Evolutionary conservation across 1,140 invertebrate genomes (phyloP).

Genomic region (Zaprionus lachaisei): DNA sequence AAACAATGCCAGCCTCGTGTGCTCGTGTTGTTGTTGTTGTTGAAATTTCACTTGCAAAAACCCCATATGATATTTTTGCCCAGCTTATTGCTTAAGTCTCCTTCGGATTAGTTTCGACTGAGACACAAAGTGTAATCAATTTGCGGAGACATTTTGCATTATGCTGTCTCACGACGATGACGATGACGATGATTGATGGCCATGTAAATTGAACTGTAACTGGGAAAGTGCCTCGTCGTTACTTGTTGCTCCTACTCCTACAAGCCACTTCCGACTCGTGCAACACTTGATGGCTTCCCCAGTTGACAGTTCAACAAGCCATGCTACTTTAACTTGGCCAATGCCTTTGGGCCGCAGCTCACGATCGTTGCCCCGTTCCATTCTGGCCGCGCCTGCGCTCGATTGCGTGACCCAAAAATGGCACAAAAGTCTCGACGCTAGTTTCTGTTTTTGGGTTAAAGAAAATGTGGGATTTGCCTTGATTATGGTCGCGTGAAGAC

Average conservation of each 20-base stretch:
- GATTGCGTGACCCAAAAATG: slow-evolving; percentile 50
- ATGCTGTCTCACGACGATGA: background rate
- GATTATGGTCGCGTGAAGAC: slow-evolving; percentile 23
- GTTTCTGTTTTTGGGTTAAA: slow-evolving; percentile 18
- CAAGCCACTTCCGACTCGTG: slow-evolving; percentile 50
- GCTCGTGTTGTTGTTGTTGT: slow-evolving; percentile 22
- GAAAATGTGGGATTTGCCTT: slow-evolving; percentile 44
- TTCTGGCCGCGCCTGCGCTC: slow-evolving; percentile 22
- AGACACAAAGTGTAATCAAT: slow-evolving; percentile 74
- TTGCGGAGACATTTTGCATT: slow-evolving; percentile 55
- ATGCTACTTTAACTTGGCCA: slow-evolving; percentile 11
- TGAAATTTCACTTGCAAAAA: slow-evolving; percentile 45
- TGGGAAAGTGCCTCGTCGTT: slow-evolving; percentile 39
- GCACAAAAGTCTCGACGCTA: slow-evolving; percentile 33
- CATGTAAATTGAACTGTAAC: slow-evolving; percentile 55
- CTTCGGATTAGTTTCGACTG: slow-evolving; percentile 57
- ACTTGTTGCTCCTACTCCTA: background rate
- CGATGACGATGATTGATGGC: slow-evolving; percentile 52
- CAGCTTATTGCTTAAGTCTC: slow-evolving; percentile 48
- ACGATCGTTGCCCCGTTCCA: background rate
- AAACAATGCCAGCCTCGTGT: slow-evolving; percentile 67
- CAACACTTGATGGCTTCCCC: slow-evolving; percentile 14
- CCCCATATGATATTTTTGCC: slow-evolving; percentile 6
- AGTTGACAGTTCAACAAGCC: slow-evolving; percentile 22
- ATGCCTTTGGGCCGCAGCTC: background rate